phyloP scores from a whole-genome alignment of 2,113 vertebrate genomes.

The Saguinus midas region DNA sequence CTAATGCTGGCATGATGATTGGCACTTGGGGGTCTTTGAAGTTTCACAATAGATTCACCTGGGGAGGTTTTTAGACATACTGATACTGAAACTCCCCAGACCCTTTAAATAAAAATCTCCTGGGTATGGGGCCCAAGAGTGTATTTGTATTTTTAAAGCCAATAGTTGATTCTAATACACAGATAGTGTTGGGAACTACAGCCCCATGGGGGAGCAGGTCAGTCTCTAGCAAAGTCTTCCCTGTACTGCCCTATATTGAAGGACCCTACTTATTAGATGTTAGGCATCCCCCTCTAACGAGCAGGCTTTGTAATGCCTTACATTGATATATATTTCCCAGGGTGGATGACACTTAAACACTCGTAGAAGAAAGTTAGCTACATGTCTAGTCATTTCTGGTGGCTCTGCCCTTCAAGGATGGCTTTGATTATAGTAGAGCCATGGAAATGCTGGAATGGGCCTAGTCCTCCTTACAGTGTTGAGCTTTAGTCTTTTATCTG shows the following conservation, averaged over 20 bases:
- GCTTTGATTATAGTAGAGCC: not conserved
- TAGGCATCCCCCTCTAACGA: not conserved
- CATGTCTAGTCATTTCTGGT: not conserved
- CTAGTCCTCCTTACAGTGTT: not conserved
- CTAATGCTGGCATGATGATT: not conserved
- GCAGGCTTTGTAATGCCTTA: not conserved
- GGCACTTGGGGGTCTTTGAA: not conserved
- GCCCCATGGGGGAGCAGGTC: not conserved
- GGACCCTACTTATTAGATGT: not conserved
- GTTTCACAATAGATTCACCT: not conserved
- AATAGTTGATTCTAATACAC: not conserved
- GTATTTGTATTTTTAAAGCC: not conserved
- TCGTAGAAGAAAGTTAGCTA: not conserved
- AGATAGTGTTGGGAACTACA: not conserved
- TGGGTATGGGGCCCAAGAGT: not conserved
- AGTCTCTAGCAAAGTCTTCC: not conserved
- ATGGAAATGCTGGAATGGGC: not conserved
- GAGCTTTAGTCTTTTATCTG: not conserved
- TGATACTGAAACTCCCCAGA: not conserved
- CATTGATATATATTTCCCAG: not conserved
- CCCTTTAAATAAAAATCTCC: not conserved
- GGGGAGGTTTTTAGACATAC: not conserved
- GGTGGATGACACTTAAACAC: not conserved
- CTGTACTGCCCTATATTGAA: not conserved
- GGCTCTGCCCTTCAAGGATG: not conserved